Evolutionary conservation across 2,888 invertebrate species (phyloP).

Genomic region (Perizoma flavofasciatum): DNA sequence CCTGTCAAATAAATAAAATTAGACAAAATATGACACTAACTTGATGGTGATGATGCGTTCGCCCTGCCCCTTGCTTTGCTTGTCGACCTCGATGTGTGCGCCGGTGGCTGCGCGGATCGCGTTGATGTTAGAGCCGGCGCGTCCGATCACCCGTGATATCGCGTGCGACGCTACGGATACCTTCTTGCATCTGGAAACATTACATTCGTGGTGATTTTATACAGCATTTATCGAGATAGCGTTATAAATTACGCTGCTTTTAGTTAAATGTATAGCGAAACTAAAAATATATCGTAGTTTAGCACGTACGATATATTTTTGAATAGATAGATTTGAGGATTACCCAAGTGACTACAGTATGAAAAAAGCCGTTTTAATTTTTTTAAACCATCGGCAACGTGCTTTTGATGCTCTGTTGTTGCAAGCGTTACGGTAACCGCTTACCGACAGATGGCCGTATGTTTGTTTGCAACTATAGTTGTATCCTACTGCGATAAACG

Average conservation of each 20-base stretch:
- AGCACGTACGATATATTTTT: no score
- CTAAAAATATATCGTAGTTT: background rate
- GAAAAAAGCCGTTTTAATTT: no score
- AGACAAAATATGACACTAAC: constrained; percentile 69
- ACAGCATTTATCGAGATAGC: no score
- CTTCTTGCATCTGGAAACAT: constrained; percentile 88
- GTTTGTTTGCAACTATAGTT: no score
- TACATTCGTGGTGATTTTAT: no score
- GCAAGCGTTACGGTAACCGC: no score
- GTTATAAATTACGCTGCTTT: background rate
- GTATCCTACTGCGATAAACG: no score
- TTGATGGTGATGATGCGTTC: constrained; percentile 98
- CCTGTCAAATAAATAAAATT: background rate
- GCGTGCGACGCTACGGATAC: constrained; percentile 97
- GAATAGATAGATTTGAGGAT: background rate
- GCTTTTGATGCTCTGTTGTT: no score
- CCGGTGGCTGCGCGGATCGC: constrained; percentile 98
- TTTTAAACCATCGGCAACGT: no score
- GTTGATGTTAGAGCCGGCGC: constrained; percentile 99
- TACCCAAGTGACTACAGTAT: no score
- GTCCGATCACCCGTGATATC: constrained; percentile 98
- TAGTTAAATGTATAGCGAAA: background rate
- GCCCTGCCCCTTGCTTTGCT: constrained; percentile 96
- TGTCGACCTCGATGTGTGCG: constrained; percentile 99
- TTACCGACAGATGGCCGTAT: no score